Conservation (phyloP, 2,888 invertebrate genomes). For the Drosophila kanekoi region DNA sequence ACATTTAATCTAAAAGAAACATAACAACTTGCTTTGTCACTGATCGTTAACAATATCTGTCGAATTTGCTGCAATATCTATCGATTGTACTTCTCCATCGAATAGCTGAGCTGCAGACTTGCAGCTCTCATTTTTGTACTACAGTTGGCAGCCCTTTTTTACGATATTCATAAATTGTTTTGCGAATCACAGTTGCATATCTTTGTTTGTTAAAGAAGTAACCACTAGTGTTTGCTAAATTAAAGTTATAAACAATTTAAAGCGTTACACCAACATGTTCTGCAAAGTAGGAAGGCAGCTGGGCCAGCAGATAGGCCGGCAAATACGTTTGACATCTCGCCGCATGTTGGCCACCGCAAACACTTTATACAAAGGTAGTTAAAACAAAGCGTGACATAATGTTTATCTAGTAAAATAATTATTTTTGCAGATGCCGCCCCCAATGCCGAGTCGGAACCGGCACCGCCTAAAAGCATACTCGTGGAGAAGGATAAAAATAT, state of each 20-base stretch:
- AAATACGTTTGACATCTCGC: constrained; percentile 34
- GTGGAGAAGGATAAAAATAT: constrained; percentile 88
- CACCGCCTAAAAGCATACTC: constrained; percentile 71
- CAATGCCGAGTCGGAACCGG: constrained; percentile 26
- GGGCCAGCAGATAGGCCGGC: constrained; percentile 44
- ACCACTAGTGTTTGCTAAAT: constrained; percentile 7
- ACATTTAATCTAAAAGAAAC: not conserved
- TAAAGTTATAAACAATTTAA: constrained; percentile 5
- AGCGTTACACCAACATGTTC: constrained; percentile 58
- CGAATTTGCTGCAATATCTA: not conserved
- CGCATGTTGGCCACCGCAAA: constrained; percentile 62
- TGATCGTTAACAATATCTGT: not conserved
- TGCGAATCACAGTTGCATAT: constrained; percentile 21
- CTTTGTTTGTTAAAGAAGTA: constrained; percentile 7
- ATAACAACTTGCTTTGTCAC: not conserved
- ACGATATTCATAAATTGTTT: constrained; percentile 32
- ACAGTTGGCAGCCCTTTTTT: constrained; percentile 28
- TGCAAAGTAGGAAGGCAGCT: constrained; percentile 58
- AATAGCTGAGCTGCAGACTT: not conserved
- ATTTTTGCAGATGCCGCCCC: constrained; percentile 44
- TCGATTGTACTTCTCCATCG: constrained; percentile 16
- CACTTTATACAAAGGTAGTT: constrained; percentile 61
- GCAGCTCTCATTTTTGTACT: not conserved
- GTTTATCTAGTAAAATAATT: constrained; percentile 14
- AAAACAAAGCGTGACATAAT: constrained; percentile 59